Conservation (phyloP, 1,140 invertebrate genomes). For the Babylonia areolata region DNA sequence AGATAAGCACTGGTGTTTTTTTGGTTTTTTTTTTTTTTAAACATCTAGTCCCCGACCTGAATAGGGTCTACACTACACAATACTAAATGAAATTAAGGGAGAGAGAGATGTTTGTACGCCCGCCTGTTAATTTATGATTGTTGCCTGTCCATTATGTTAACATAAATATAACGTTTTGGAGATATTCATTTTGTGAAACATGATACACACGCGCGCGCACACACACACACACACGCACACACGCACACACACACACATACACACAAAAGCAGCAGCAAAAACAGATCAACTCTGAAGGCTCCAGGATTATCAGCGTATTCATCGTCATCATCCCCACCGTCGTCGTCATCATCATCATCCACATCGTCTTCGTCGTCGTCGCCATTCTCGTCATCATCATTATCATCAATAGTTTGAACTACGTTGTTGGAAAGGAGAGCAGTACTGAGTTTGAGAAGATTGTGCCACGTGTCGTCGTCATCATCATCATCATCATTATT, state of each 20-base stretch:
- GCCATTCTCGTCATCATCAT: not conserved
- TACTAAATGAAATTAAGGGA: no score
- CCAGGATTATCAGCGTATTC: not conserved
- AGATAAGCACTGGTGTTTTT: no score
- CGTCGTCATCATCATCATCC: not conserved
- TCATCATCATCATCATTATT: no score
- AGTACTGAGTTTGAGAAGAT: no score
- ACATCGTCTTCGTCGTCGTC: not conserved
- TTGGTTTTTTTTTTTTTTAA: no score
- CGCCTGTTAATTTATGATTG: not conserved
- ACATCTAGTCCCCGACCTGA: no score
- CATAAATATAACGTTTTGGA: not conserved
- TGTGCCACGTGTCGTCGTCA: no score
- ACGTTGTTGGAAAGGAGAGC: no score
- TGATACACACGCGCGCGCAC: constrained; percentile 2
- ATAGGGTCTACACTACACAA: no score
- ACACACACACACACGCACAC: constrained; percentile 22
- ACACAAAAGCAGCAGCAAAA: not conserved
- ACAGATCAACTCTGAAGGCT: not conserved
- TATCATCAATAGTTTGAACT: not conserved
- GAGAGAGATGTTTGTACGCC: no score
- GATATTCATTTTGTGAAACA: no score
- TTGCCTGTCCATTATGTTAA: not conserved
- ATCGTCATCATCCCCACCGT: not conserved
- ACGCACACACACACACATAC: not conserved